These are phyloP conservation scores for Pissodes strobi DNA, from an alignment of 1,140 invertebrate species.

Conservation along the genomic window DNA sequence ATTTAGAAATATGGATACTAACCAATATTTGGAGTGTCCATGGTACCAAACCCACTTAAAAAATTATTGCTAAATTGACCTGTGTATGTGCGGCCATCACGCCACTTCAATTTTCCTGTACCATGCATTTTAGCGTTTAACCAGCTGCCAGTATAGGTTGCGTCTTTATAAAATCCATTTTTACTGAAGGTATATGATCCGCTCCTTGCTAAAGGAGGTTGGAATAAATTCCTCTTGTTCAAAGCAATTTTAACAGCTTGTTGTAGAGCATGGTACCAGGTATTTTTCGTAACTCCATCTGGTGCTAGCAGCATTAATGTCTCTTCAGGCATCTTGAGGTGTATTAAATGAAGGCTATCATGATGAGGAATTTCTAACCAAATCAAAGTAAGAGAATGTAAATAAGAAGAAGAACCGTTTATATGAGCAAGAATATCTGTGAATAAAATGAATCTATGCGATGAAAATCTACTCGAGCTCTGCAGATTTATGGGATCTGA, in stretches of 20 bases:
- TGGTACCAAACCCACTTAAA: slow-evolving; percentile 74
- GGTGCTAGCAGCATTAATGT: slow-evolving; percentile 68
- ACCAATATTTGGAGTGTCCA: slow-evolving; percentile 67
- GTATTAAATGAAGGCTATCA: slow-evolving; percentile 37
- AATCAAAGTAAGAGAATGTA: slow-evolving; percentile 72
- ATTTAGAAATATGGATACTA: too few relatives aligned
- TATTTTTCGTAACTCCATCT: slow-evolving; percentile 70
- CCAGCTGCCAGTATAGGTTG: slow-evolving; percentile 78
- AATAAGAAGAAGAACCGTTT: slow-evolving; percentile 63
- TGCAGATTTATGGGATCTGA: slow-evolving; percentile 69
- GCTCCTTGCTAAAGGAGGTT: slow-evolving; percentile 71
- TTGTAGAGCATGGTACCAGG: slow-evolving; percentile 77
- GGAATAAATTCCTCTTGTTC: slow-evolving; percentile 60
- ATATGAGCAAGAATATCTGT: slow-evolving; percentile 76
- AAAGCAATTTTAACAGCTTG: slow-evolving; percentile 65
- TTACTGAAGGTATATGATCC: slow-evolving; percentile 72
- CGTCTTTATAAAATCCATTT: slow-evolving; percentile 69
- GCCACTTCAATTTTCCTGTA: slow-evolving; percentile 77
- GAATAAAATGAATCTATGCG: slow-evolving; percentile 77
- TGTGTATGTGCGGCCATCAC: slow-evolving; percentile 76
- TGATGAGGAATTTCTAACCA: slow-evolving; percentile 74
- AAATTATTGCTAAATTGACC: slow-evolving; percentile 78
- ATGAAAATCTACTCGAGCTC: slow-evolving; percentile 69
- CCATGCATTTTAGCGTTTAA: slow-evolving; percentile 81
- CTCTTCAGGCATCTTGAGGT: slow-evolving; percentile 78